phyloP scores from a whole-genome alignment of 1,140 invertebrate species.

The Lepidostoma basale region DNA sequence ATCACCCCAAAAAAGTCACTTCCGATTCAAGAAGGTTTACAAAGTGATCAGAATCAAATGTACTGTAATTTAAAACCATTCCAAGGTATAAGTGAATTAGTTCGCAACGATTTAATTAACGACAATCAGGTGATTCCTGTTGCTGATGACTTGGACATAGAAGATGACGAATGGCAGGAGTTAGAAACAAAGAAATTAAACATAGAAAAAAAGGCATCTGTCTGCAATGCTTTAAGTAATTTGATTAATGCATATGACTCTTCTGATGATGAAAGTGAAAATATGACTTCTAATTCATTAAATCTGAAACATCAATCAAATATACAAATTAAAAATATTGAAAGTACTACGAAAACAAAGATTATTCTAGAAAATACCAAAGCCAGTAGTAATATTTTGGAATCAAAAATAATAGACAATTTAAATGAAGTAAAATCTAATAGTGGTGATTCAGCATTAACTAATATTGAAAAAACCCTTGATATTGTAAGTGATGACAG shows the following conservation, averaged over 20 bases:
- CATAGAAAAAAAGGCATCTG: slow-evolving; percentile 32
- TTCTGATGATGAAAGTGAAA: slow-evolving; percentile 54
- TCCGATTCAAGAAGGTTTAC: neutral
- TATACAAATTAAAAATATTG: slow-evolving; percentile 15
- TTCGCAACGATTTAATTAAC: slow-evolving; percentile 26
- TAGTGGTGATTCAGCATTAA: too few species aligned
- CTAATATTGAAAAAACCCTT: neutral
- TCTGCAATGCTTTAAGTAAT: slow-evolving; percentile 60
- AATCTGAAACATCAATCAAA: slow-evolving; percentile 37
- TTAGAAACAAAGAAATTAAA: slow-evolving; percentile 38
- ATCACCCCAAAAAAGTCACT: too few species aligned
- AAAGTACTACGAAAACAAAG: slow-evolving; percentile 19
- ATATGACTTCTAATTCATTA: too few species aligned
- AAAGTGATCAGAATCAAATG: slow-evolving; percentile 43
- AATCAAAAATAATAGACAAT: neutral
- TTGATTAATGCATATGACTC: slow-evolving; percentile 62
- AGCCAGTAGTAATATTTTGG: slow-evolving; percentile 12
- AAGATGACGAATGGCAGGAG: slow-evolving; percentile 50
- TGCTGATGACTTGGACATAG: slow-evolving; percentile 44
- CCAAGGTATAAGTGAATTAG: slow-evolving; percentile 50
- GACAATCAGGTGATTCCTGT: slow-evolving; percentile 7
- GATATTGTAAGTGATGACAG: slow-evolving; percentile 51
- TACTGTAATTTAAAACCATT: slow-evolving; percentile 54
- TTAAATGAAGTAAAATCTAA: too few species aligned
- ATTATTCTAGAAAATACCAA: slow-evolving; percentile 28